Conservation (phyloP, 92 coral and sea anemone species). For the Zoanthus sociatus region DNA sequence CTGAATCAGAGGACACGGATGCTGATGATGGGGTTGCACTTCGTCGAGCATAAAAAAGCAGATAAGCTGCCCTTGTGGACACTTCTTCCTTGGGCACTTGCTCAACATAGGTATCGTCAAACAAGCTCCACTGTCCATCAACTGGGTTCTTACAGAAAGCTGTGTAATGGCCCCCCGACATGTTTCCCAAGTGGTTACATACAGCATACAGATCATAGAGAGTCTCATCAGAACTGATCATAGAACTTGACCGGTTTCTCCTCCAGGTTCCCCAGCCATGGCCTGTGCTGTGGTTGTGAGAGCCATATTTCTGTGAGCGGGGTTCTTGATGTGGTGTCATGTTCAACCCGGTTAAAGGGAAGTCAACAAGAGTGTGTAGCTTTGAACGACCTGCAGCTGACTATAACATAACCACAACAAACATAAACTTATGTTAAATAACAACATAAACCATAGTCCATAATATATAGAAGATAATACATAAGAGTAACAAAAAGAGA, state of each 20-base stretch:
- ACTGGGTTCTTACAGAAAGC: slow-evolving; percentile 93
- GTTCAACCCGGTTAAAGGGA: slow-evolving; percentile 79
- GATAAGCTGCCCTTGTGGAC: slow-evolving; percentile 82
- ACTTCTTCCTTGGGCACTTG: slow-evolving; percentile 56
- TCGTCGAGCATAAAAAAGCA: slow-evolving; percentile 90
- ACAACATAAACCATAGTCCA: no score
- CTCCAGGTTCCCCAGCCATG: slow-evolving; percentile 78
- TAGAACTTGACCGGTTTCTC: slow-evolving; percentile 64
- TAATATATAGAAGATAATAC: no score
- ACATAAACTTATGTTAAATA: neutral
- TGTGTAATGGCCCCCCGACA: slow-evolving; percentile 96
- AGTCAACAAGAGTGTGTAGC: slow-evolving; percentile 88
- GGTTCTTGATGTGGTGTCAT: slow-evolving; percentile 89
- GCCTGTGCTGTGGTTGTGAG: slow-evolving; percentile 46
- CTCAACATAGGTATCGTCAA: slow-evolving; percentile 89
- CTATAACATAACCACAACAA: slow-evolving; percentile 39
- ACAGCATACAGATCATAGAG: slow-evolving; percentile 91
- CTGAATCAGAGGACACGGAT: slow-evolving; percentile 69
- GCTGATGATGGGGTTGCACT: slow-evolving; percentile 72
- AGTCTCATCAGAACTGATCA: slow-evolving; percentile 69
- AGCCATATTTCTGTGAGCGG: slow-evolving; percentile 65
- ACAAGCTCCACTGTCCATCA: slow-evolving; percentile 83
- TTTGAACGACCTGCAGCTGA: slow-evolving; percentile 86
- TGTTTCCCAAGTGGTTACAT: slow-evolving; percentile 92
- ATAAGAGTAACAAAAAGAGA: no score